Percentiles rank a stretch among this genome's conserved stretches.
Conservation (phyloP, 2,888 invertebrate genomes). For the Liposcelis brunnea region DNA sequence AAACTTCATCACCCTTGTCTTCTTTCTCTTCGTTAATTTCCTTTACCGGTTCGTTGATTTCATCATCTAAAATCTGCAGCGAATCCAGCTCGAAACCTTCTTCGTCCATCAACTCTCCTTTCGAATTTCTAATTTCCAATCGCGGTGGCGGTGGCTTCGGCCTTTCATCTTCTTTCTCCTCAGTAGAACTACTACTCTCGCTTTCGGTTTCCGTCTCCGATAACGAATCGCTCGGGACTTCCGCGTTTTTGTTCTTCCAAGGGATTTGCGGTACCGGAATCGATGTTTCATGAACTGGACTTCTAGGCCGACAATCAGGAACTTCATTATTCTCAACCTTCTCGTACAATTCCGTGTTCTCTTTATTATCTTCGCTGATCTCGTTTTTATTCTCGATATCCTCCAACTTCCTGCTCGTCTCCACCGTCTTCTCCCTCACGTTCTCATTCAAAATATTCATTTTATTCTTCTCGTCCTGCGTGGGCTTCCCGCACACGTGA, state of each 20-base stretch:
- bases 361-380: conserved; percentile 14
- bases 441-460: conserved; percentile 11
- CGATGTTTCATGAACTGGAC: conserved; percentile 44
- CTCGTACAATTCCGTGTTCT: conserved; percentile 13
- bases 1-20: conserved; percentile 22
- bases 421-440: conserved; percentile 14
- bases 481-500: conserved; percentile 19
- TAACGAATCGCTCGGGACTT: conserved; percentile 10
- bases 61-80: conserved; percentile 5
- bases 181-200: conserved; percentile 12
- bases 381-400: conserved; percentile 13
- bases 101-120: conserved; percentile 41
- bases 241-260: conserved; percentile 24
- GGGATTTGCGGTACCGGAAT: conserved; percentile 45
- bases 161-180: conserved; percentile 25
- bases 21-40: conserved; percentile 22
- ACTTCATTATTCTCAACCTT: conserved; percentile 12
- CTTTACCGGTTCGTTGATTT: conserved; percentile 10
- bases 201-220: conserved; percentile 11
- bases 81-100: conserved; percentile 23
- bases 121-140: conserved; percentile 53
- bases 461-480: conserved; percentile 9
- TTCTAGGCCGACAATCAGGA: conserved; percentile 33
- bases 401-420: conserved; percentile 10
- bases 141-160: conserved; percentile 45